Evolutionary conservation across 2,888 invertebrate species (phyloP), one percentile per base, ranked within the genome.

Genomic region (Euzophera pinguis): DNA sequence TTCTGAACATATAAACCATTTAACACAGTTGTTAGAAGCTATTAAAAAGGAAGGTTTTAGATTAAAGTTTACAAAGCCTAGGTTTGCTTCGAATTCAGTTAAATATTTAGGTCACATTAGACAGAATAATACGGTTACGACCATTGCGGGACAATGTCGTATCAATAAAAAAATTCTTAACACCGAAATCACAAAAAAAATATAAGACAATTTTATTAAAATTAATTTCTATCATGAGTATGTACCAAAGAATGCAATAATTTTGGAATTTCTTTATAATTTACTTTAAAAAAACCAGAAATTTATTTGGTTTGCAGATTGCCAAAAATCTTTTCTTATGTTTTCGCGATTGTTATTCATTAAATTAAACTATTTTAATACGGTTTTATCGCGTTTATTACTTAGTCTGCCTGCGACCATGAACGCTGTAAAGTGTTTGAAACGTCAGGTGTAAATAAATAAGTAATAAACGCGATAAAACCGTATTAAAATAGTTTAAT

Each of bases 171-270:
- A 32, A 32, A 9, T 32, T 32, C 32, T 8, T 52, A 62, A 29
- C 55, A 41, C 34, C 67, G 68, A 60, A 58, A 66, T 65, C 56
- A n/a, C 52, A 55, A 10, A 17, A 64, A 60, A 47, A 62, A 64
- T 53, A 35, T 67, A 0, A 42, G 62, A 47, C 61, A 67, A 29
- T 64, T 67, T 50, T 32, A 64, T 63, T 10, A 68, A 64, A 55
- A 56, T 61, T 32, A 61, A 60, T 50, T 65, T 65, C 39, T 61
- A 66, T 48, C 35, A 50, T 13, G 47, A 65, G 50, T 67, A 58
- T 55, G 17, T 63, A 9, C 63, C 60, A 53, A 57, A 59, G n/a
- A 58, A 38, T 12, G 32, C 63, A 56, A 55, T 50, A 32, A 32
- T 6, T 1, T 32, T 32, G 8, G 32, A 32, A 32, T 8, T 8